Base-by-base conservation (phyloP, 2,888 invertebrate species). In the Arrhopalites spinosus region DNA sequence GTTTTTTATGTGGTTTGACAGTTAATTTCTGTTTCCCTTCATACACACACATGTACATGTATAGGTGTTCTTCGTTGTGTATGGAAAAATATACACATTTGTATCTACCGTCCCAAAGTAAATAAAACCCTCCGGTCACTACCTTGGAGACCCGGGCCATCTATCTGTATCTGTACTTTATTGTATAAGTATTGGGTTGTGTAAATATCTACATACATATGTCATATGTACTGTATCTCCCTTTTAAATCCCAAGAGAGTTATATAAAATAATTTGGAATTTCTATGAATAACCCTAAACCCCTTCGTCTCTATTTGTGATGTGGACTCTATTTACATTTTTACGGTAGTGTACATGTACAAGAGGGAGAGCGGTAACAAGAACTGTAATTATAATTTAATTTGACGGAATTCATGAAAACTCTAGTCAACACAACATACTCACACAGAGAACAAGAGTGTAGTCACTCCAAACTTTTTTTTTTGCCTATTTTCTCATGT, bases 381-480 rank as follows among this genome's bases (percentile, higher is more conserved):
- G 71, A 23, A 59, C 36, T 47, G 74, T 74, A 74, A 74, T 74
- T 74, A 66, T 74, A 59, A 74, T 68, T 74, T 74, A 74, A 74
- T 67, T 74, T 74, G 67, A 59, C 59, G 45, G 74, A 67, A 53
- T 67, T 74, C 68, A 36, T 20, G 30, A 2, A 43, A 27, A 23
- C 61, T 50, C 50, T 11, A 50, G 7, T n/a, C 13, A 67, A 5
- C 20, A 15, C 23, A 23, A 1, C 23, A 2, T 1, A 30, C 17
- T 43, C 36, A 5, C 23, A 2, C 13, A 61, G 20, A 61, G 15
- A 23, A 61, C 25, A n/a, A 13, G 47, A 27, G 61, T 2, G 23
- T 59, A 59, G 13, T 23, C 20, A 2, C 47, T 59, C 23, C 13
- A 1, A 1, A 13, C 20, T n/a, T 47, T n/a, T 47, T 7, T 7